Evolutionary conservation across 2,797 vertebrate species (phyloP), one percentile per base, ranked within the genome.

Genomic region (Eremophila alpestris): DNA sequence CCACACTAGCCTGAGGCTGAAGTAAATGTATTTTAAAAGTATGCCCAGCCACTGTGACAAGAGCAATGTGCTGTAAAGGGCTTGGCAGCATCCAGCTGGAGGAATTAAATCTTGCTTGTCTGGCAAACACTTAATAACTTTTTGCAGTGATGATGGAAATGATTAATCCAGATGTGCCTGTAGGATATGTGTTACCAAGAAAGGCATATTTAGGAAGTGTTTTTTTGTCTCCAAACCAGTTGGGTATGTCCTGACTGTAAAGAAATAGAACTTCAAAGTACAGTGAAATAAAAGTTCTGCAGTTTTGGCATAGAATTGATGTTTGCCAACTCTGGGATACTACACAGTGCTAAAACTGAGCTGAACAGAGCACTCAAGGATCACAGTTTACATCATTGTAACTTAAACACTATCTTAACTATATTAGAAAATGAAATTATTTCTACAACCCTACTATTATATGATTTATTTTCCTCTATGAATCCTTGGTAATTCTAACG

Each of bases 11-110:
- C 82, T 77, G 68, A 87, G 94, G 96, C 92, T 80, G 85, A 96
- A 95, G 69, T 68, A 94, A 96, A 96, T 88, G 38, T 75, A 77
- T 92, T 97, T 97, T 88, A 94, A 96, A 94, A 74, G 45, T 76
- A 63, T 89, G 78, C 65, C 84, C 87, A 95, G 90, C 56, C 71
- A 87, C 74, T 89, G 74, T 95, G 94, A 96, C 74, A 94, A 96
- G 93, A 96, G 75, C 75, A 89, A 40, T 73, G 34, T 83, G 40
- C 65, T 91, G 48, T 55, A 29, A 94, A 88, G 67, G 41, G 34
- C 32, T 45, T 95, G 80, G 74, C 91, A 91, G 62, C 76, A 54
- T 86, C 88, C 83, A 81, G 65, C 83, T 95, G 82, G 82, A 95
- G 87, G 97, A 97, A 96, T 80, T 82, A 92, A 94, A 89, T 90